phyloP scores from a whole-genome alignment of 2,797 vertebrate genomes.

The Xiphophorus birchmanni region DNA sequence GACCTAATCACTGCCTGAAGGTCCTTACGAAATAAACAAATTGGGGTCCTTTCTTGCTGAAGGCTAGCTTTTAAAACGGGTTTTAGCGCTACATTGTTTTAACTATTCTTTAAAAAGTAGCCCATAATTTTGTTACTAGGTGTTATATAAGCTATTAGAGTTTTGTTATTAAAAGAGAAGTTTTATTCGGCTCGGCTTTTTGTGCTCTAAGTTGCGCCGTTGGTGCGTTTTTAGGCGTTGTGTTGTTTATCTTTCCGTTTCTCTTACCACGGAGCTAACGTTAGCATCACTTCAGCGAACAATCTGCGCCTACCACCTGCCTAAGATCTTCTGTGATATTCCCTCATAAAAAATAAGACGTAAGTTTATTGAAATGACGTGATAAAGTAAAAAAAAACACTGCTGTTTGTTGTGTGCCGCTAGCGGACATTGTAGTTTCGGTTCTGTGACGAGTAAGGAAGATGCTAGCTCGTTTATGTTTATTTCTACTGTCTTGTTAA shows the following conservation, averaged over 20 bases:
- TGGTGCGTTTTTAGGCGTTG: slow-evolving; percentile 47
- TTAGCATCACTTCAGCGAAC: slow-evolving; percentile 46
- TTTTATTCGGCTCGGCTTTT: slow-evolving; percentile 5
- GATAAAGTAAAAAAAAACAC: background rate
- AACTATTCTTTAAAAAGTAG: slow-evolving; percentile 22
- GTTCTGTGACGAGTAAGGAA: background rate
- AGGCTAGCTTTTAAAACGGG: slow-evolving; percentile 52
- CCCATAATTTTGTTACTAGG: slow-evolving; percentile 6
- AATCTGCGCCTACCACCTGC: slow-evolving; percentile 19
- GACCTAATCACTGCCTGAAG: slow-evolving; percentile 73
- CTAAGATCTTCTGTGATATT: slow-evolving; percentile 17
- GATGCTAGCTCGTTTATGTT: background rate
- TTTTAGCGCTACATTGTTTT: slow-evolving; percentile 58
- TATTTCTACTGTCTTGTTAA: background rate
- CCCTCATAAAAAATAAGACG: slow-evolving; percentile 36
- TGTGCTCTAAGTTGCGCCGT: slow-evolving; percentile 13
- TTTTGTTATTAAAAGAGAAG: slow-evolving; percentile 16
- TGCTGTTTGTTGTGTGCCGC: background rate
- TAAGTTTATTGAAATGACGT: slow-evolving; percentile 26
- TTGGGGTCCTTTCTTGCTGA: slow-evolving; percentile 70
- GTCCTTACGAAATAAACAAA: slow-evolving; percentile 81
- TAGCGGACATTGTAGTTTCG: background rate
- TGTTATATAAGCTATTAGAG: background rate
- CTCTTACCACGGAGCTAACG: slow-evolving; percentile 40
- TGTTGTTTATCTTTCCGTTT: slow-evolving; percentile 57